Base-by-base conservation (phyloP, 2,888 invertebrate species). In the Tenthredo livida region DNA sequence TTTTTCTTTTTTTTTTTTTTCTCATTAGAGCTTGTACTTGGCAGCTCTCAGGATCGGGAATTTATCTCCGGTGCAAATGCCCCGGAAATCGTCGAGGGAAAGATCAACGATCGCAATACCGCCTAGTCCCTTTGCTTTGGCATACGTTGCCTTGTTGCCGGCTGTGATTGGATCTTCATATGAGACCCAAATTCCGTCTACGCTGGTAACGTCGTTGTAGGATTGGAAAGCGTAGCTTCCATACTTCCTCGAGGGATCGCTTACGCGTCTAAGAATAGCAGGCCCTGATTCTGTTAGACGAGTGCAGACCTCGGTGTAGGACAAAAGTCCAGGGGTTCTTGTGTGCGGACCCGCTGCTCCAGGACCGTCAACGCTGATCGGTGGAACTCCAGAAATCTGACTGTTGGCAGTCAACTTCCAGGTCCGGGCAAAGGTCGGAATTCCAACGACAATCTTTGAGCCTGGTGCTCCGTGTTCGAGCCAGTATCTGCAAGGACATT, bases 151-250 rank as follows among this genome's bases (percentile, higher is more conserved):
- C 93, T 97, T 97, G 90, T 96, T 96, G 61, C 96, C 97, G 82
- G 97, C 97, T 0, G 97, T 97, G 88, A 97, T 97, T 0, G 97
- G 96, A 91, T 97, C 97, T 90, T 97, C 97, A 92, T 96, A 97
- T 84, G 96, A 96, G 7, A 97, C 96, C 97, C 97, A 98, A 17
- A 97, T 93, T 2, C 97, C 97, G 17, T 95, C 95, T 29, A 95
- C 95, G 1, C 95, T 96, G 84, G 94, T 95, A 75, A 95, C 95
- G 84, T 96, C 95, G 85, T 93, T 91, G 84, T 97, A 96, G 0
- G 96, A 93, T 86, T 96, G 96, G 94, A 95, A 97, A 0, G 97
- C 97, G 91, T 97, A 97, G 37, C 96, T 96, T 84, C 97, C 97
- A 87, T 96, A 97, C 88, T 97, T 96, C 90, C 97, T 97, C 88